Conservation (phyloP, 2,797 vertebrate genomes). For the Paratrypauchen microcephalus region DNA sequence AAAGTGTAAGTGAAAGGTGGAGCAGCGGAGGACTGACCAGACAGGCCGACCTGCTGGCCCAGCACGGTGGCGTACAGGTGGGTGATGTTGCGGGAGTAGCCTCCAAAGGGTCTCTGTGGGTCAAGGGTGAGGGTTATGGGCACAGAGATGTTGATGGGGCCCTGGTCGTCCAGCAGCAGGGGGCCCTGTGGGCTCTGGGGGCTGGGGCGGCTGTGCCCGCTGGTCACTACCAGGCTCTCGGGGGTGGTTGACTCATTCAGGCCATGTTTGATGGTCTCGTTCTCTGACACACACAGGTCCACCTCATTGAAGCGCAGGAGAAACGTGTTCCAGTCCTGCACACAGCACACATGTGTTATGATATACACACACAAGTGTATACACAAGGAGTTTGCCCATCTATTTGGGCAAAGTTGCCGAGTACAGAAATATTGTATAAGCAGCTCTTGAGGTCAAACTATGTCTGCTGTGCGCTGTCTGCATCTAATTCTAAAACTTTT, state of each 20-base stretch:
- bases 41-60: slow-evolving; percentile 88
- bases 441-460: no score
- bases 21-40: background rate
- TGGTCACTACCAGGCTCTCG: slow-evolving; percentile 86
- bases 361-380: background rate
- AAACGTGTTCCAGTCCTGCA: slow-evolving; percentile 98
- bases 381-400: background rate
- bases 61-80: slow-evolving; percentile 91
- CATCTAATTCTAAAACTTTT: no score
- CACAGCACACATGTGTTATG: background rate
- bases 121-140: slow-evolving; percentile 94
- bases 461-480: no score
- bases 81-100: slow-evolving; percentile 95
- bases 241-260: slow-evolving; percentile 90
- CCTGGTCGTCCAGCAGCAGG: slow-evolving; percentile 87
- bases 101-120: slow-evolving; percentile 90
- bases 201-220: slow-evolving; percentile 85
- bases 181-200: slow-evolving; percentile 90
- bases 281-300: slow-evolving; percentile 98
- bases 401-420: no score
- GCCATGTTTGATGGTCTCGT: slow-evolving; percentile 95
- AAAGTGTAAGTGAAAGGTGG: no score
- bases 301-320: slow-evolving; percentile 94
- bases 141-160: slow-evolving; percentile 93
- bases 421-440: no score